Conservation (phyloP, 2,113 vertebrate genomes). For the Gopherus evgoodei region DNA sequence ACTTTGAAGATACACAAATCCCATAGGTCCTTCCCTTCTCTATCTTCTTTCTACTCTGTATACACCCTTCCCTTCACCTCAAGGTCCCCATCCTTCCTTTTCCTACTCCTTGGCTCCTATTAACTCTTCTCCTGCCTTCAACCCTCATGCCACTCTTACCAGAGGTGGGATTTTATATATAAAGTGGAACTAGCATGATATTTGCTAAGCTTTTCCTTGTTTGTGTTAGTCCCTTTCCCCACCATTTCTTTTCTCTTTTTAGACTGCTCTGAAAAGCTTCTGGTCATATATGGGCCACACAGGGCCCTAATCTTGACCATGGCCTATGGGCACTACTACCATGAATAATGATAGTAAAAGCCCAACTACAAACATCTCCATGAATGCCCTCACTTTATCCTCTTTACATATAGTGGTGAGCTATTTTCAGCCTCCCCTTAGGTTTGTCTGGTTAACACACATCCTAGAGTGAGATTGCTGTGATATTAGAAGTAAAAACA, state of each 20-base stretch:
- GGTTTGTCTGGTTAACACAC: conserved; percentile 10
- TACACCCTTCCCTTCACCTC: not conserved
- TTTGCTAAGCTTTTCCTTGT: not conserved
- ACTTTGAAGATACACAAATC: not conserved
- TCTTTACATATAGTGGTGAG: not conserved
- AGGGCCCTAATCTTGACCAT: not conserved
- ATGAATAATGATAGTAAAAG: not conserved
- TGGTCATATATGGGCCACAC: too few relatives aligned
- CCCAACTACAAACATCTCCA: not conserved
- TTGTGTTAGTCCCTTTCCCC: not conserved
- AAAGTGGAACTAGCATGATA: not conserved
- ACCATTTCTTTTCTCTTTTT: not conserved
- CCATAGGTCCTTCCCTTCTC: not conserved
- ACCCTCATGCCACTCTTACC: not conserved
- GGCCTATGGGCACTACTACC: not conserved
- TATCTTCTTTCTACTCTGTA: not conserved
- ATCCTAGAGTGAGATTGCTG: not conserved
- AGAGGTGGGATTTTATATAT: not conserved
- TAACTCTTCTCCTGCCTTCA: not conserved
- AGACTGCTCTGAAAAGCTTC: not conserved
- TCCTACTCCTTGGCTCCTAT: not conserved
- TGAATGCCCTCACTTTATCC: not conserved
- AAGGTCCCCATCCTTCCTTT: not conserved
- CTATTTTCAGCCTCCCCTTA: conserved; percentile 1
- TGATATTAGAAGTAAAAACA: conserved; percentile 18